A percentile compares a stretch with the other conserved stretches of the same genome.
Conservation (phyloP, 2,888 invertebrate species). For the Shargacucullia verbasci region DNA sequence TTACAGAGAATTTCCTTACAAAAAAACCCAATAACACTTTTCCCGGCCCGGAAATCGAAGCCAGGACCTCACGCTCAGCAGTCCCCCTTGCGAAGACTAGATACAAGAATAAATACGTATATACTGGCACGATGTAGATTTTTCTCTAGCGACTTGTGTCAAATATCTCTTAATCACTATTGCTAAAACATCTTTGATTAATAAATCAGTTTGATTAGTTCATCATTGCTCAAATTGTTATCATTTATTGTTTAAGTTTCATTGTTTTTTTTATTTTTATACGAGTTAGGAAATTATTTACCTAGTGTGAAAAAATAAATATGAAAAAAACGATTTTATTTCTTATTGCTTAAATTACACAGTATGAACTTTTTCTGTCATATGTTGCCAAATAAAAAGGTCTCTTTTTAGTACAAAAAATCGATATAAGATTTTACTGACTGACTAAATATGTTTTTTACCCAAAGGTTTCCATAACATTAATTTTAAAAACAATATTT, state of each 20-base stretch:
- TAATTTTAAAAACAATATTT: too few relatives aligned
- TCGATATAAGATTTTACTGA: not conserved
- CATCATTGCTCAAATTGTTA: conserved; percentile 43
- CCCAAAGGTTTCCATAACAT: too few relatives aligned
- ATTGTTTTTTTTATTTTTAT: conserved; percentile 52
- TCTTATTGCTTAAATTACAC: conserved; percentile 15
- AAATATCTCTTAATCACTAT: conserved; percentile 1
- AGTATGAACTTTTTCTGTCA: not conserved
- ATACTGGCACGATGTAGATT: too few relatives aligned
- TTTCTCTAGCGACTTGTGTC: too few relatives aligned
- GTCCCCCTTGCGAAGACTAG: too few relatives aligned
- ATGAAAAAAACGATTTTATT: conserved; percentile 3
- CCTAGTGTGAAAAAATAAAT: conserved; percentile 50
- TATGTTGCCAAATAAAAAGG: conserved; percentile 7
- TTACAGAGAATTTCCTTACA: too few relatives aligned
- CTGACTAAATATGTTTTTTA: not conserved
- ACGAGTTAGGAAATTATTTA: conserved; percentile 40
- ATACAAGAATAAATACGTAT: too few relatives aligned
- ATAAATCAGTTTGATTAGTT: conserved; percentile 1
- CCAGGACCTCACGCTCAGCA: too few relatives aligned
- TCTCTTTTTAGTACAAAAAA: too few relatives aligned
- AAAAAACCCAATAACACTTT: too few relatives aligned
- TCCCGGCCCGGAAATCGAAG: too few relatives aligned
- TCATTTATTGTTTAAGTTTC: conserved; percentile 28
- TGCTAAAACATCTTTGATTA: too few relatives aligned